Conservation (phyloP, 2,888 invertebrate genomes). For the Octodonta nipae region DNA sequence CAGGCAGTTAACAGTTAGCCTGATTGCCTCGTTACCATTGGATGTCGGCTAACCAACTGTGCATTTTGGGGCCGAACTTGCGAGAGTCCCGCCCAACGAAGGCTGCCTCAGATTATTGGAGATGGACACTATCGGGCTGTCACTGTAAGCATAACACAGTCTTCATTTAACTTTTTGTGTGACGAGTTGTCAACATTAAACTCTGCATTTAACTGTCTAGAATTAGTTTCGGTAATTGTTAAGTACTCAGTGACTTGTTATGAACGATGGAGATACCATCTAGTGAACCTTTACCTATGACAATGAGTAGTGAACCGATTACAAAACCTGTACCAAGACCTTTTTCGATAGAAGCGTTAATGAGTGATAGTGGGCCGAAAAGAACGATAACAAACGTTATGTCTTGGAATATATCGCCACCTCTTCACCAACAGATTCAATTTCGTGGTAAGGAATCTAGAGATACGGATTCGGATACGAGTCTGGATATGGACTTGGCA, state of each 20-base stretch:
- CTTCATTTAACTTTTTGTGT: too few species aligned
- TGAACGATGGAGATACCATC: constrained; percentile 8
- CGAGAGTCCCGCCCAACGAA: background rate
- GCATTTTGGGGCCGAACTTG: too few species aligned
- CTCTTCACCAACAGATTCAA: constrained; percentile 13
- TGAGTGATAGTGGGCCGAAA: constrained; percentile 33
- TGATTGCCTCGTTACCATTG: too few species aligned
- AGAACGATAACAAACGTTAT: constrained; percentile 11
- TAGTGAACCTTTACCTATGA: too few species aligned
- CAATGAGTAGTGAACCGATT: constrained; percentile 17
- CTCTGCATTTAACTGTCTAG: too few species aligned
- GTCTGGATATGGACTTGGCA: constrained; percentile 33
- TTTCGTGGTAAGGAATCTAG: constrained; percentile 13
- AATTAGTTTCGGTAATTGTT: too few species aligned
- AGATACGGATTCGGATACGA: constrained; percentile 31
- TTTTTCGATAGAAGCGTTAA: constrained; percentile 50
- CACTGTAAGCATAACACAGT: too few species aligned
- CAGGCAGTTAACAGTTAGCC: too few species aligned
- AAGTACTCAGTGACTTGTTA: constrained; percentile 12
- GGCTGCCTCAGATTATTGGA: too few species aligned
- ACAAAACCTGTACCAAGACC: constrained; percentile 42
- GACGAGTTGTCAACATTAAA: too few species aligned
- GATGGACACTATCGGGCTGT: too few species aligned
- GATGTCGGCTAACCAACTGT: too few species aligned
- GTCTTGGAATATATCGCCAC: background rate